Conservation (phyloP, 2,113 vertebrate species). For the Nematolebias whitei region DNA sequence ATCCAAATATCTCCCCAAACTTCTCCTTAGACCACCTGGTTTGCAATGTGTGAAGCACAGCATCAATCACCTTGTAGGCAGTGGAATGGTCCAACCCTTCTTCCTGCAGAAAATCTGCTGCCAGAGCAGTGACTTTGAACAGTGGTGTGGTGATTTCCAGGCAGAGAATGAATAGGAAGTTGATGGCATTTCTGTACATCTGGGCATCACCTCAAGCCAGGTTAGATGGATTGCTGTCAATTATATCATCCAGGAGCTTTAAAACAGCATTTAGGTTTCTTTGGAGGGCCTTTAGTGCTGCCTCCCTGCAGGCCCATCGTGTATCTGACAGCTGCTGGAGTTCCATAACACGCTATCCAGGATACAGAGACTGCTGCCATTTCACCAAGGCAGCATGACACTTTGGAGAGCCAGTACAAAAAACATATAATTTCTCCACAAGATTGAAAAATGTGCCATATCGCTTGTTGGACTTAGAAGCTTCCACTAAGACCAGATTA, state of each 20-base stretch:
- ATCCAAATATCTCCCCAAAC: slow-evolving; percentile 2
- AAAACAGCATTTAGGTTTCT: background rate
- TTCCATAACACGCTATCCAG: background rate
- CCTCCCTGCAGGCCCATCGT: background rate
- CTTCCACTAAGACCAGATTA: background rate
- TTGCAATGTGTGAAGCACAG: background rate
- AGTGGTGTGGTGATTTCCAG: background rate
- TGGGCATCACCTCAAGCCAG: no score
- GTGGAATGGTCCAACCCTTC: background rate
- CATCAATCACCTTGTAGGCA: slow-evolving; percentile 1
- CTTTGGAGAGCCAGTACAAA: background rate
- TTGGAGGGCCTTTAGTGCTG: background rate
- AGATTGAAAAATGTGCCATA: background rate
- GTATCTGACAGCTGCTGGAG: slow-evolving; percentile 3
- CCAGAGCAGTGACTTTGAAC: slow-evolving; percentile 1
- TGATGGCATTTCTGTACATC: no score
- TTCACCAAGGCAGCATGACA: background rate
- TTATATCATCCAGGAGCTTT: background rate
- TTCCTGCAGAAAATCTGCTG: background rate
- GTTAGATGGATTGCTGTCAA: background rate
- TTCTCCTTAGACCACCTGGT: background rate
- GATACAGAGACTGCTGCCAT: background rate
- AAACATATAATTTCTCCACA: background rate
- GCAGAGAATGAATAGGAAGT: background rate
- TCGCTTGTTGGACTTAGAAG: no score